A percentile compares a stretch with the other conserved stretches of the same genome.
Evolutionary conservation across 2,888 invertebrate species (phyloP).

Genomic region (Baccha elongata): DNA sequence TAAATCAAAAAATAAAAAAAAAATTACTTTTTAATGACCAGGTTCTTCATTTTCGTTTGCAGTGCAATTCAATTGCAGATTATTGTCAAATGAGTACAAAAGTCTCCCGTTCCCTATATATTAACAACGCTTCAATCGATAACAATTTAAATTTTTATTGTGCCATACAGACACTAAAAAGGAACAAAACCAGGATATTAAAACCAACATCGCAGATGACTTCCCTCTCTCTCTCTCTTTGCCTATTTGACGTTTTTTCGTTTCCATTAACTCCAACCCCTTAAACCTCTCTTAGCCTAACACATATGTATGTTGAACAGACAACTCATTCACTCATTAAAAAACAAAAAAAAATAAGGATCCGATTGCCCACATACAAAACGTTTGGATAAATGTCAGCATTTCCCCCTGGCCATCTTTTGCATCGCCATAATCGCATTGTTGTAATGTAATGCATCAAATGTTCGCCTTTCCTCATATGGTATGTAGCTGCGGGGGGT

Average conservation of each 20-base stretch:
- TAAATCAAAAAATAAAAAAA: no score
- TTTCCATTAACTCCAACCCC: constrained; percentile 44
- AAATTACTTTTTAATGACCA: no score
- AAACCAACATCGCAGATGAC: constrained; percentile 41
- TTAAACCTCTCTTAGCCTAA: constrained; percentile 43
- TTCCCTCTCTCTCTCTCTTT: not conserved
- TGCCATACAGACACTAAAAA: constrained; percentile 49
- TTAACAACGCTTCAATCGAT: constrained; percentile 52
- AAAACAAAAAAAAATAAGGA: constrained; percentile 27
- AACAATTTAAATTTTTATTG: constrained; percentile 59
- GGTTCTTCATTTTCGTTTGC: not conserved
- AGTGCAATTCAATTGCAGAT: not conserved
- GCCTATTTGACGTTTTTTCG: constrained; percentile 28
- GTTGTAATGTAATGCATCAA: constrained; percentile 72
- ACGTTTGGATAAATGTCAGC: constrained; percentile 67
- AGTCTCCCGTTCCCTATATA: not conserved
- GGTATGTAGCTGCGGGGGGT: not conserved
- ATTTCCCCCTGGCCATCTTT: constrained; percentile 34
- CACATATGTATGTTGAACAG: constrained; percentile 45
- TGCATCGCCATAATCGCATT: constrained; percentile 65
- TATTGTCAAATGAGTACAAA: not conserved
- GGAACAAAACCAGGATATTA: constrained; percentile 25
- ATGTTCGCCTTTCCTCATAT: constrained; percentile 43
- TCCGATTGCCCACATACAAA: constrained; percentile 43
- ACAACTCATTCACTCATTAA: constrained; percentile 48